Percentiles rank a stretch among this genome's conserved stretches.
Evolutionary conservation across 1,140 invertebrate species (phyloP).

Genomic region (Vanessa tameamea): DNA sequence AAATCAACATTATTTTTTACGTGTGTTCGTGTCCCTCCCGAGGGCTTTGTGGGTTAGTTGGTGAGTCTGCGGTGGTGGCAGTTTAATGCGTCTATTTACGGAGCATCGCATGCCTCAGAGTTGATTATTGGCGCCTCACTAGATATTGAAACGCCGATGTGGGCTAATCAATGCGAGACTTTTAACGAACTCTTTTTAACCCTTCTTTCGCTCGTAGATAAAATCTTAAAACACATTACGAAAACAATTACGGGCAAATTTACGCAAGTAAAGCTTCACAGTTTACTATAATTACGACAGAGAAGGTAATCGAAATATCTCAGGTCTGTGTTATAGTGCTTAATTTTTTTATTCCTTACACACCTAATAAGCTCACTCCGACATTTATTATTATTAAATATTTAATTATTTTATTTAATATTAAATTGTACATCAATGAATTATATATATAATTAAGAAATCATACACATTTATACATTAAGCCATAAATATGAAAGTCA

Average conservation of each 20-base stretch:
- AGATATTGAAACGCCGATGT: conserved; percentile 65
- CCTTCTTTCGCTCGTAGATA: conserved; percentile 42
- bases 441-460: too few relatives aligned
- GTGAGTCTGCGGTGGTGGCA: conserved; percentile 51
- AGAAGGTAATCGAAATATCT: conserved; percentile 26
- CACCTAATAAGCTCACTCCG: background rate
- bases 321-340: conserved; percentile 25
- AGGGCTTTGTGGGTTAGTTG: conserved; percentile 72
- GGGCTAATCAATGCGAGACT: conserved; percentile 62
- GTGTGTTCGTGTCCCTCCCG: conserved; percentile 50
- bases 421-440: too few relatives aligned
- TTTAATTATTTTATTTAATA: too few relatives aligned
- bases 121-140: conserved; percentile 68
- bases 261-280: conserved; percentile 39
- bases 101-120: conserved; percentile 50
- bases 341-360: conserved; percentile 25
- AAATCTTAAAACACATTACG: conserved; percentile 40
- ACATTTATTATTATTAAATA: background rate
- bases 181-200: conserved; percentile 49
- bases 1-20: conserved; percentile 52
- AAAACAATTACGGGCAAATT: conserved; percentile 39
- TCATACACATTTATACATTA: too few relatives aligned
- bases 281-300: conserved; percentile 44
- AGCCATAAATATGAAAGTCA: too few relatives aligned
- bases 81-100: conserved; percentile 63